These are phyloP conservation scores for Drosophila bocqueti DNA, from an alignment of 1,140 invertebrate species.

Conservation along the genomic window DNA sequence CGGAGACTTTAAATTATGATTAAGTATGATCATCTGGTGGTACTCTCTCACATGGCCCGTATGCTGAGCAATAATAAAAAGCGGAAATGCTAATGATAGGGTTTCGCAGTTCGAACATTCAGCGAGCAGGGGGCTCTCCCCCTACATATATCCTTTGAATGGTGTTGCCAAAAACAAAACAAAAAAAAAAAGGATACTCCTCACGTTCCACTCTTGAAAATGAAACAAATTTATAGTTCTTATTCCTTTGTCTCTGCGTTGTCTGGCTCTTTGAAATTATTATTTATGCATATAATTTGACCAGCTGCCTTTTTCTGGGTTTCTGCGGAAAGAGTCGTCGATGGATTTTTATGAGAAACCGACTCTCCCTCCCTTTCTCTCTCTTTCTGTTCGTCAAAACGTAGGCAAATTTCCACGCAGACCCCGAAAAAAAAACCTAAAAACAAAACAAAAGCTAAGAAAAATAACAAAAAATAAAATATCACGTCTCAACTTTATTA, in stretches of 20 bases:
- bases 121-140: slow-evolving; percentile 14
- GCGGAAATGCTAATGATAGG: slow-evolving; percentile 85
- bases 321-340: slow-evolving; percentile 62
- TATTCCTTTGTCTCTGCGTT: slow-evolving; percentile 50
- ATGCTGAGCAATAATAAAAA: slow-evolving; percentile 80
- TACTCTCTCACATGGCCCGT: slow-evolving; percentile 30
- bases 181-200: slow-evolving; percentile 7
- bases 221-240: slow-evolving; percentile 73
- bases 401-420: slow-evolving; percentile 74
- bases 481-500: slow-evolving; percentile 84
- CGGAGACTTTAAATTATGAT: slow-evolving; percentile 79
- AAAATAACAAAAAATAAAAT: slow-evolving; percentile 68
- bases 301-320: slow-evolving; percentile 59
- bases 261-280: slow-evolving; percentile 69
- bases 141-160: slow-evolving; percentile 47
- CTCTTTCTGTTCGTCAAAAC: neutral
- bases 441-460: slow-evolving; percentile 1
- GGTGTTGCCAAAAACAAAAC: slow-evolving; percentile 22
- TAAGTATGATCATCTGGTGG: slow-evolving; percentile 81
- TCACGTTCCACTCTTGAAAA: slow-evolving; percentile 58
- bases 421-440: too few relatives aligned
- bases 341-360: slow-evolving; percentile 36
- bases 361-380: too few relatives aligned
- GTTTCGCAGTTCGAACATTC: slow-evolving; percentile 53
- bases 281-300: slow-evolving; percentile 84